Evolutionary conservation across 1,140 invertebrate genomes (phyloP).

Genomic region (Leucophenga varia): DNA sequence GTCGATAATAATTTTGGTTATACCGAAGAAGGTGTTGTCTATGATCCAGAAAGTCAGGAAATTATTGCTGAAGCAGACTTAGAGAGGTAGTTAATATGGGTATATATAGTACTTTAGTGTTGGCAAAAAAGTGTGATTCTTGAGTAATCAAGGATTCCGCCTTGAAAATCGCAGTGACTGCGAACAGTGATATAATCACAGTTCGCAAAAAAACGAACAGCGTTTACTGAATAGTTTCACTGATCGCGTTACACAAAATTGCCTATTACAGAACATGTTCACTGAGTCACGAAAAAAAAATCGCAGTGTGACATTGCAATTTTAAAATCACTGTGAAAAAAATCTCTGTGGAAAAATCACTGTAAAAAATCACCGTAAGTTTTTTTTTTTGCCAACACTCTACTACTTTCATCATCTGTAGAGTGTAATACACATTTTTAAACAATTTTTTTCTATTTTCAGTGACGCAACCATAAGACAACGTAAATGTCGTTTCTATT

Average conservation of each 20-base stretch:
- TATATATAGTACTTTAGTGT: no score
- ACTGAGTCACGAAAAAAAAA: no score
- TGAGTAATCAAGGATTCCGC: no score
- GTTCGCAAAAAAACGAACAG: no score
- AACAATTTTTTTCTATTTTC: background rate
- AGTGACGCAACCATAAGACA: constrained; percentile 36
- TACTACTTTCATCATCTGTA: no score
- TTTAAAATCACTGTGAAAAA: background rate
- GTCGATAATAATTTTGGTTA: constrained; percentile 57
- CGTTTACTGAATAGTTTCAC: no score
- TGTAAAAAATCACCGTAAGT: background rate
- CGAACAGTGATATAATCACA: no score
- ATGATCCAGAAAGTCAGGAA: constrained; percentile 28
- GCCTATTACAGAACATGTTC: no score
- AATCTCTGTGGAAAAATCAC: constrained; percentile 1
- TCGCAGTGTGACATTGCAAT: no score
- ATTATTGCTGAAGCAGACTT: constrained; percentile 37
- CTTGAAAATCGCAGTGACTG: no score
- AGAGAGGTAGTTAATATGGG: constrained; percentile 25
- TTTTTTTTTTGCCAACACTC: background rate
- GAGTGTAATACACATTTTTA: background rate
- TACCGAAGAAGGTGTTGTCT: constrained; percentile 32
- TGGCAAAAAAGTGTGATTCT: no score
- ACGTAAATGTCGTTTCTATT: constrained; percentile 59
- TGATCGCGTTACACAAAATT: no score